phyloP scores from a whole-genome alignment of 2,797 vertebrate species.

The Gastrophryne carolinensis region DNA sequence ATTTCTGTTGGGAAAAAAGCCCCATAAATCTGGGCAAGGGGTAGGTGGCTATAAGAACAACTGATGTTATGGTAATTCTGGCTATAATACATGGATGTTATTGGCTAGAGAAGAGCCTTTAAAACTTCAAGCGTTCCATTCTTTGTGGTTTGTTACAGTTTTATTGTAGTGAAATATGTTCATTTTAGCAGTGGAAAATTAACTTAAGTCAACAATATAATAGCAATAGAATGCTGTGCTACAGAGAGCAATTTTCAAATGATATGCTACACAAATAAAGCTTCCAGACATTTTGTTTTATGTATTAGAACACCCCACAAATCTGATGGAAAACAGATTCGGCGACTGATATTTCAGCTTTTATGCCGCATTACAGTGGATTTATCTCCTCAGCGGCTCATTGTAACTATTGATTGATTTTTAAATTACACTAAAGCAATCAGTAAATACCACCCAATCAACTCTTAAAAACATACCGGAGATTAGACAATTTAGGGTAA shows the following conservation, averaged over 20 bases:
- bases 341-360: constrained; percentile 68
- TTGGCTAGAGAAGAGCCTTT: constrained; percentile 63
- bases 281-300: constrained; percentile 67
- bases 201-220: constrained; percentile 63
- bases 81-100: constrained; percentile 64
- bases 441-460: constrained; percentile 98
- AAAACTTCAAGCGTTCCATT: constrained; percentile 60
- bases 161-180: constrained; percentile 74
- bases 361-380: constrained; percentile 81
- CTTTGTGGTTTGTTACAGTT: constrained; percentile 64
- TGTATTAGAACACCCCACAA: constrained; percentile 76
- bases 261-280: constrained; percentile 59
- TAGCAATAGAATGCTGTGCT: constrained; percentile 61
- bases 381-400: constrained; percentile 83
- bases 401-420: constrained; percentile 98
- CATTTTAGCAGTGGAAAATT: constrained; percentile 64
- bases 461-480: constrained; percentile 90
- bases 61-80: constrained; percentile 66
- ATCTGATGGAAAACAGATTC: constrained; percentile 77
- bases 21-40: constrained; percentile 58
- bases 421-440: constrained; percentile 97
- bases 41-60: constrained; percentile 58
- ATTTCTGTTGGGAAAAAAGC: constrained; percentile 54
- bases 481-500: constrained; percentile 98
- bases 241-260: constrained; percentile 61